phyloP scores from a whole-genome alignment of 92 coral and sea anemone genomes.

The Parazoanthus swiftii region DNA sequence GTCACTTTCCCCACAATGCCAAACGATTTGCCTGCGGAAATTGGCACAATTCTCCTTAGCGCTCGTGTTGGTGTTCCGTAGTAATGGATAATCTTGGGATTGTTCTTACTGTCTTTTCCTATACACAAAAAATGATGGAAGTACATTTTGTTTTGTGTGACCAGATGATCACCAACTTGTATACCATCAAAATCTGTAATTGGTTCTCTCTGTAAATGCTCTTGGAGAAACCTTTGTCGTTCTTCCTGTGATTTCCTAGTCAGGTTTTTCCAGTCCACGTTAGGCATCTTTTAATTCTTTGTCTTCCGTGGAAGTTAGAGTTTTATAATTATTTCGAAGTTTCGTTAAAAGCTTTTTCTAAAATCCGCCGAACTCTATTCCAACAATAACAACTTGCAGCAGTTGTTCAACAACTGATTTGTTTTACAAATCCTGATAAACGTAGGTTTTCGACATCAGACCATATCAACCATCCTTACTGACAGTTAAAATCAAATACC shows the following conservation, averaged over 20 bases:
- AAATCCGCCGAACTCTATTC: no score
- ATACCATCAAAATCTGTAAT: slow-evolving; percentile 1
- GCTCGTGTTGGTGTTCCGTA: slow-evolving; percentile 18
- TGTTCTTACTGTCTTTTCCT: slow-evolving; percentile 21
- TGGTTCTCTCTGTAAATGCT: slow-evolving; percentile 32
- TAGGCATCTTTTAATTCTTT: neutral
- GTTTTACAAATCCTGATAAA: no score
- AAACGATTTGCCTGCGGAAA: slow-evolving; percentile 14
- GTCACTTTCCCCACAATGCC: slow-evolving; percentile 18
- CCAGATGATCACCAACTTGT: slow-evolving; percentile 26
- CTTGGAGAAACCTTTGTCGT: slow-evolving; percentile 26
- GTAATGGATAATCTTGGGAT: slow-evolving; percentile 38
- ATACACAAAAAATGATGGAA: slow-evolving; percentile 29
- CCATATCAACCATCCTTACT: no score
- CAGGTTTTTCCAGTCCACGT: slow-evolving; percentile 26
- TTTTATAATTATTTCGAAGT: no score
- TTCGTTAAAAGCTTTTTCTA: neutral
- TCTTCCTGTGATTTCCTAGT: neutral
- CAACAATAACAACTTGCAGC: no score
- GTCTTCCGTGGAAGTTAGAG: neutral
- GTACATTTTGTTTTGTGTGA: slow-evolving; percentile 24
- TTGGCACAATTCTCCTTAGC: neutral
- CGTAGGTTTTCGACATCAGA: no score
- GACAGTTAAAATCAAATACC: no score
- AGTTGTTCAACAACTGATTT: neutral